Conservation (phyloP, 2,888 invertebrate species). For the Synergus umbraculus region DNA sequence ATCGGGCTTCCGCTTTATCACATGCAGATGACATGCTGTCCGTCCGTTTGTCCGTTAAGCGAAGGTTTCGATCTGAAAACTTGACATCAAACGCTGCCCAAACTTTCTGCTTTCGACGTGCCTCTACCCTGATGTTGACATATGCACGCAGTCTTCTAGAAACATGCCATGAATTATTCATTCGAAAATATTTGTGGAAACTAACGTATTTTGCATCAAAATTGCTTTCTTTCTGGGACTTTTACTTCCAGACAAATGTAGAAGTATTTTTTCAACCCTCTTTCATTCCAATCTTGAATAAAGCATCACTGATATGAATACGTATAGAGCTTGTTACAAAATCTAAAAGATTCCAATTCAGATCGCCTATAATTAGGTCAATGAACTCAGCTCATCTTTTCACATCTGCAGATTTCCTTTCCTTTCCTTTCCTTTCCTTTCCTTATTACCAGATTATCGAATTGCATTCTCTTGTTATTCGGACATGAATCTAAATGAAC, state of each 20-base stretch:
- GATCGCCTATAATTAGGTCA: background rate
- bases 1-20: constrained; percentile 61
- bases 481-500: background rate
- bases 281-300: no score
- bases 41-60: constrained; percentile 55
- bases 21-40: constrained; percentile 69
- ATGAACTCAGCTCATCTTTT: background rate
- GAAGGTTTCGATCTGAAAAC: constrained; percentile 50
- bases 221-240: background rate
- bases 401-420: no score
- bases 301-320: no score
- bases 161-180: constrained; percentile 33
- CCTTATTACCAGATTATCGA: background rate
- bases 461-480: background rate
- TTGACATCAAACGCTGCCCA: constrained; percentile 61
- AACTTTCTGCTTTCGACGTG: background rate
- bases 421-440: no score
- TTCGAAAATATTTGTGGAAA: constrained; percentile 23
- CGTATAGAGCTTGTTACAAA: background rate
- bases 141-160: constrained; percentile 12
- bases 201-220: background rate
- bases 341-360: background rate
- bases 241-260: background rate
- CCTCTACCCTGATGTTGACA: constrained; percentile 20
- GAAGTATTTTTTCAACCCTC: no score